phyloP scores from a whole-genome alignment of 2,888 invertebrate genomes.

The Drosophila monieri region DNA sequence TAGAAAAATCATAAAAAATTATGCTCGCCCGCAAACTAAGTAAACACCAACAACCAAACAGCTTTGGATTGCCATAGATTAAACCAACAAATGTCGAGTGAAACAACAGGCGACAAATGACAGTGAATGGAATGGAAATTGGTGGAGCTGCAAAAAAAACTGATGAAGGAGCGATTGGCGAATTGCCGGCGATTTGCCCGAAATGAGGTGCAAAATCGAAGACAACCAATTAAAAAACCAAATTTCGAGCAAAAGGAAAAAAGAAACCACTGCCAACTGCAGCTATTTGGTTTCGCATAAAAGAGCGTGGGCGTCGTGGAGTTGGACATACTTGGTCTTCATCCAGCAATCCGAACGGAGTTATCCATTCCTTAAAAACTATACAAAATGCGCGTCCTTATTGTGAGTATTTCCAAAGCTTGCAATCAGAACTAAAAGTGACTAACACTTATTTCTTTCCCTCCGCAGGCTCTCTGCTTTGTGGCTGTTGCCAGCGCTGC shows the following conservation, averaged over 20 bases:
- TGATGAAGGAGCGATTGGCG: slow-evolving; percentile 36
- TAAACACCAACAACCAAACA: neutral
- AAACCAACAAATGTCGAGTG: slow-evolving; percentile 11
- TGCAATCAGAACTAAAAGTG: neutral
- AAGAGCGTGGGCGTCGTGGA: slow-evolving; percentile 58
- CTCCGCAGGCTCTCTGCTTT: slow-evolving; percentile 56
- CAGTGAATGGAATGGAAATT: slow-evolving; percentile 30
- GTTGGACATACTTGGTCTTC: slow-evolving; percentile 53
- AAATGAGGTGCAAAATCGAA: slow-evolving; percentile 55
- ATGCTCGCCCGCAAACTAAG: slow-evolving; percentile 32
- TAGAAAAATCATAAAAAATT: slow-evolving; percentile 53
- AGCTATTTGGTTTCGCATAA: slow-evolving; percentile 50
- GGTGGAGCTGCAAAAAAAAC: slow-evolving; percentile 26
- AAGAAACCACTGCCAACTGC: slow-evolving; percentile 19
- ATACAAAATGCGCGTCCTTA: slow-evolving; percentile 69
- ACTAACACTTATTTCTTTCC: neutral
- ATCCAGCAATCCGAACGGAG: slow-evolving; percentile 48
- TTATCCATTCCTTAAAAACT: slow-evolving; percentile 44
- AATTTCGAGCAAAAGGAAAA: slow-evolving; percentile 28
- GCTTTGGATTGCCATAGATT: slow-evolving; percentile 16
- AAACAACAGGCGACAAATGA: slow-evolving; percentile 23
- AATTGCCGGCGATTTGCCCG: slow-evolving; percentile 31
- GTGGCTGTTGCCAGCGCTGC: slow-evolving; percentile 64
- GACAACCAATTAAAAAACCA: slow-evolving; percentile 44
- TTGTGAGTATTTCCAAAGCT: slow-evolving; percentile 55